A percentile compares a stretch with the other conserved stretches of the same genome.
These are phyloP conservation scores for Caenorhabditis imperialis DNA, from an alignment of 2,888 invertebrate genomes.

Conservation along the genomic window DNA sequence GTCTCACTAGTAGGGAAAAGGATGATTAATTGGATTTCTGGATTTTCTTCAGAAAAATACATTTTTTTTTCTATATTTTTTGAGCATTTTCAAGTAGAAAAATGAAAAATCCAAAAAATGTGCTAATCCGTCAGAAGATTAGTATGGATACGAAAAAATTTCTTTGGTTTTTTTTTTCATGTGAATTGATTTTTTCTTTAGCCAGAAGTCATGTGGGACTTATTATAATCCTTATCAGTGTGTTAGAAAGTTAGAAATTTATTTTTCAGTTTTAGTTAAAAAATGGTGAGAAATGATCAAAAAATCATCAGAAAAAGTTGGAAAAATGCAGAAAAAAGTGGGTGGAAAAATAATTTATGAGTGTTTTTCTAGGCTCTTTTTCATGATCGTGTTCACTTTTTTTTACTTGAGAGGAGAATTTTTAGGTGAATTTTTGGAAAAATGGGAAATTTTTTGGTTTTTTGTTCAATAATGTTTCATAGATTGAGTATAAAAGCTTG, in stretches of 20 bases:
- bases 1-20: no score
- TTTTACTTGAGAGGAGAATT: no score
- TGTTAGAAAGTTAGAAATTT: no score
- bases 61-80: constrained; percentile 2
- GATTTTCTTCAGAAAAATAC: neutral
- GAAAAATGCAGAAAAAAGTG: neutral
- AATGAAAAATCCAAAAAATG: neutral
- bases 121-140: neutral
- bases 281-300: constrained; percentile 15
- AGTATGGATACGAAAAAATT: neutral
- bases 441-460: no score
- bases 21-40: no score
- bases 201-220: neutral
- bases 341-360: constrained; percentile 4
- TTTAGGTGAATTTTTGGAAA: no score
- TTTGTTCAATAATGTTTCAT: no score
- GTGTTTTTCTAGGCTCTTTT: no score
- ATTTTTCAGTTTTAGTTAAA: no score
- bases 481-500: no score
- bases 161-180: neutral
- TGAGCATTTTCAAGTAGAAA: neutral
- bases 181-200: neutral
- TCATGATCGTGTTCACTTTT: no score
- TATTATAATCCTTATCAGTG: constrained; percentile 1
- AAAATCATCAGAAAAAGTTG: constrained; percentile 1